Conservation (phyloP, 2,797 vertebrate genomes). For the Taeniopygia guttata region DNA sequence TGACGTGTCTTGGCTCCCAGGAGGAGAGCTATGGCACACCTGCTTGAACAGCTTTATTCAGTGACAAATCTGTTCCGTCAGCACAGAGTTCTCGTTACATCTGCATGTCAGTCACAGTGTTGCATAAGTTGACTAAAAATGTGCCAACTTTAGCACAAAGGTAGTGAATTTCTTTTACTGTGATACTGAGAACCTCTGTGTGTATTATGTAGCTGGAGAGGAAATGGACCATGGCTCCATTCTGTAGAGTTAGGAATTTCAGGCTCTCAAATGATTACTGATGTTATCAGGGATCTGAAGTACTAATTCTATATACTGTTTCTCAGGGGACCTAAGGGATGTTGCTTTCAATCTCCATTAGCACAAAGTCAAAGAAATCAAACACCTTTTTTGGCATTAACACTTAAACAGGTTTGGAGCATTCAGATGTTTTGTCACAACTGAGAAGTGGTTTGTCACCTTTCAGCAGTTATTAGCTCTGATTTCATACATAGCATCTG, state of each 20-base stretch:
- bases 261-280: background rate
- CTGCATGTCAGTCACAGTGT: background rate
- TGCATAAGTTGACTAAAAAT: background rate
- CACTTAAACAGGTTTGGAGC: background rate
- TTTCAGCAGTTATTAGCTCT: conserved; percentile 7
- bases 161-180: background rate
- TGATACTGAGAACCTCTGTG: background rate
- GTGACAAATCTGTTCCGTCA: background rate
- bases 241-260: background rate
- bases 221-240: background rate
- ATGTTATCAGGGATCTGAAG: background rate
- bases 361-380: background rate
- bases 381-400: background rate
- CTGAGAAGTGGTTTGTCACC: background rate
- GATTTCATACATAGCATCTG: background rate
- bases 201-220: background rate
- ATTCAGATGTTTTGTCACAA: conserved; percentile 2
- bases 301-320: background rate
- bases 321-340: background rate
- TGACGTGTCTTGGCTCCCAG: background rate
- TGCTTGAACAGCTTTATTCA: background rate
- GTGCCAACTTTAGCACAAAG: background rate
- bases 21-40: background rate
- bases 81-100: background rate
- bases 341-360: background rate